A percentile compares a stretch with the other conserved stretches of the same genome.
Evolutionary conservation across 2,797 vertebrate genomes (phyloP).

Genomic region (Periparus ater): DNA sequence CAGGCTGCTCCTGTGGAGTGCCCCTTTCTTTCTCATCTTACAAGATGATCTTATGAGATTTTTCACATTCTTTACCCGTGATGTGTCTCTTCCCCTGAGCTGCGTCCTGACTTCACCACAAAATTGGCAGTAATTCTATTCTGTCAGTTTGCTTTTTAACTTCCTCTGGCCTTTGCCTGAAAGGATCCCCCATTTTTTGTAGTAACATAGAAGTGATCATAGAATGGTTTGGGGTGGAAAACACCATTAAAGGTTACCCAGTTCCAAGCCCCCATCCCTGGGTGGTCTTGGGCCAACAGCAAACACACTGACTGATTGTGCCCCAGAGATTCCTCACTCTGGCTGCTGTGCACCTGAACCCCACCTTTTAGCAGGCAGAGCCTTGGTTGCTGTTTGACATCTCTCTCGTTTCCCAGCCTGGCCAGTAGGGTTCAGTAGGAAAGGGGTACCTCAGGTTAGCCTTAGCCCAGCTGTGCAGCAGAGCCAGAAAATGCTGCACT

Average conservation of each 20-base stretch:
- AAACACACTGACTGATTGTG: slow-evolving; percentile 72
- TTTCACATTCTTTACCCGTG: background rate
- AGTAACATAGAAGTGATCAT: background rate
- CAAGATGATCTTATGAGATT: background rate
- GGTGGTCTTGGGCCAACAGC: slow-evolving; percentile 54
- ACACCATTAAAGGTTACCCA: background rate
- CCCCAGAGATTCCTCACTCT: background rate
- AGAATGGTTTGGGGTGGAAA: background rate
- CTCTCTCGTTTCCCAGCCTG: background rate
- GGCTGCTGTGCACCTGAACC: too few species aligned
- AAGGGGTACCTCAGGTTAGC: background rate
- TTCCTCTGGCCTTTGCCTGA: background rate
- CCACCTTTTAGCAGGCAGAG: too few species aligned
- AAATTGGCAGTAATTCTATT: background rate
- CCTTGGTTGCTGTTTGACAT: accelerated
- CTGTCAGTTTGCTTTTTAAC: background rate
- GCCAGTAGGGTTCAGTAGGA: background rate
- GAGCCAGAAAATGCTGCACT: background rate
- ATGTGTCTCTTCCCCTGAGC: background rate
- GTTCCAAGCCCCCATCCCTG: background rate
- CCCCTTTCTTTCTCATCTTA: background rate
- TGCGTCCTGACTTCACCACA: background rate
- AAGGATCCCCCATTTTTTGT: accelerated
- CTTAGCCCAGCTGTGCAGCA: background rate
- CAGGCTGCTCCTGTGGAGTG: background rate